phyloP scores from a whole-genome alignment of 92 coral and sea anemone species.

The Heteractis magnifica region DNA sequence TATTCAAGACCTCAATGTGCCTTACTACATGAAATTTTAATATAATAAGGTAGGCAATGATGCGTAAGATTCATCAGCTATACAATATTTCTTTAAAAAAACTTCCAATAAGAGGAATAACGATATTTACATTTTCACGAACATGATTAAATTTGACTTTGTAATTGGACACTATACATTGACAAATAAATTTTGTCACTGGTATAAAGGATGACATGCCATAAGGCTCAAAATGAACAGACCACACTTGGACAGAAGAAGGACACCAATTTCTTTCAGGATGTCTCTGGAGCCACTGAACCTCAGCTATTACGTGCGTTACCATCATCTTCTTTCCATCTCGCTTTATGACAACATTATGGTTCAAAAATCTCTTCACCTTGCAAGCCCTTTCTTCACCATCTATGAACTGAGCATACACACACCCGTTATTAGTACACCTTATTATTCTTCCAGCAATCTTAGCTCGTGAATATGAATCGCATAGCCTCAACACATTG shows the following conservation, averaged over 20 bases:
- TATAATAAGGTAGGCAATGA: too few species aligned
- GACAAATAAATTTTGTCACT: background rate
- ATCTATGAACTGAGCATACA: slow-evolving; percentile 12
- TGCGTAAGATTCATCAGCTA: background rate
- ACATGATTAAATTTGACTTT: slow-evolving; percentile 22
- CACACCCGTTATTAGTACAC: slow-evolving; percentile 11
- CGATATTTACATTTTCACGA: slow-evolving; percentile 20
- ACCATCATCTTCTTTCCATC: slow-evolving; percentile 24
- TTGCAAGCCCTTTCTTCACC: slow-evolving; percentile 21
- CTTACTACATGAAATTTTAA: too few species aligned
- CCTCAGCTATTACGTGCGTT: slow-evolving; percentile 24
- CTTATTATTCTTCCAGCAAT: slow-evolving; percentile 3
- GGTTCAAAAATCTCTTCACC: slow-evolving; percentile 15
- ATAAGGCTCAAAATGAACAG: slow-evolving; percentile 9
- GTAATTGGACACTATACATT: slow-evolving; percentile 10
- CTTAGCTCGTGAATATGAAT: background rate
- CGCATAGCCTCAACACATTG: slow-evolving; percentile 13
- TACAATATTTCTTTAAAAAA: background rate
- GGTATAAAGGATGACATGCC: slow-evolving; percentile 17
- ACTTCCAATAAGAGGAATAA: slow-evolving; percentile 25
- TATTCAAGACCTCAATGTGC: too few species aligned
- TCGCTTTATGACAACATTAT: slow-evolving; percentile 15
- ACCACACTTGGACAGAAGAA: slow-evolving; percentile 34
- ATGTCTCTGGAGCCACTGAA: slow-evolving; percentile 27
- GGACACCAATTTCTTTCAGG: slow-evolving; percentile 31